Evolutionary conservation across 2,888 invertebrate genomes (phyloP), one percentile per base, ranked within the genome.

Genomic region (Leptarthrus brevirostris): DNA sequence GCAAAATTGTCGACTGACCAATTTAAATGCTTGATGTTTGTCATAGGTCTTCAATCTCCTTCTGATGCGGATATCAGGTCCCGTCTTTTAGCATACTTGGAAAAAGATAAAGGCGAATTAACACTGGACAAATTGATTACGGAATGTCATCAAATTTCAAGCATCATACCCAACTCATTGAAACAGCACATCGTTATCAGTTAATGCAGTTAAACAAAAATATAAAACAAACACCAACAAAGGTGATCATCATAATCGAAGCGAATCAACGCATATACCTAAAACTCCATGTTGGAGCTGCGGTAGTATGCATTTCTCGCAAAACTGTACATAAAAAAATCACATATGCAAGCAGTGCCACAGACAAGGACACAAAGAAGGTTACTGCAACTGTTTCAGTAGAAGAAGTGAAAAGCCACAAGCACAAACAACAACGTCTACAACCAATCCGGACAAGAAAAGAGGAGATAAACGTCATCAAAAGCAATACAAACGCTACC

Each of bases 271-370:
- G 26, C 26, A 49, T 64, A 73, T 20, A 20, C 76, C 75, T 3
- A 73, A 30, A 36, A 44, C 73, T 12, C 75, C 74, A 20, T 76
- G 75, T 49, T 76, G 74, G 76, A 70, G 74, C 26, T 77, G 77
- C 20, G 76, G 74, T 2, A 54, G 44, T 5, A 74, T 74, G 76
- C 74, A 77, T 52, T 76, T 76, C 58, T 74, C 66, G 0, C 53
- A 34, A 0, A 72, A 77, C 3, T 77, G 75, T 18, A 18, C 6
- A 5, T 77, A 74, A 12, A 36, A 40, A 2, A 61, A 66, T 0
- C 76, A 77, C 14, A 74, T 56, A 22, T 76, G 73, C 14, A 20
- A n/a, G 22, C 72, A 75, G 1, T 76, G 76, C 16, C 16, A 53
- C 22, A 71, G 52, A 6, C 18, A 70, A 0, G 76, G 75, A 0